A percentile compares a stretch with the other conserved stretches of the same genome.
These are phyloP conservation scores for Protaetia brevitarsis DNA, from an alignment of 1,140 invertebrate genomes.

Conservation along the genomic window DNA sequence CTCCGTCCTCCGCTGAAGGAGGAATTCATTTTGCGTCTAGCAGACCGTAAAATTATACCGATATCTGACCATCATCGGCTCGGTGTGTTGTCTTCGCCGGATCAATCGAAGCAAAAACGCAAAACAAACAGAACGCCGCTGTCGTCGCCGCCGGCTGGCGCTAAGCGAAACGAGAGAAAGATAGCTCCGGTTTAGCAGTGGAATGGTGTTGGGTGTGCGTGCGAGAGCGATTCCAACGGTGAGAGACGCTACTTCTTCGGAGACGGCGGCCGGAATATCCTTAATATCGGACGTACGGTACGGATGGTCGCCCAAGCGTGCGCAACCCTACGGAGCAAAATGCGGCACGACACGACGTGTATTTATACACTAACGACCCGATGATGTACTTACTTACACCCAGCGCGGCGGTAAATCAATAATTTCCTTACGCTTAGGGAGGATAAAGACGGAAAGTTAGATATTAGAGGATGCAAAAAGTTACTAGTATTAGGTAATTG, in stretches of 20 bases:
- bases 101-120: slow-evolving; percentile 9
- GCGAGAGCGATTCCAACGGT: not conserved
- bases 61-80: not conserved
- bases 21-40: not conserved
- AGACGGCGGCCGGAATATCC: not conserved
- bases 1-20: not conserved
- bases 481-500: no score
- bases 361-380: slow-evolving; percentile 1
- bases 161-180: not conserved
- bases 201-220: not conserved
- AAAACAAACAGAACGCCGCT: not conserved
- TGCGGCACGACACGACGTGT: not conserved
- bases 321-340: no score
- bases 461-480: no score
- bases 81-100: not conserved
- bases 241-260: not conserved
- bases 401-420: no score
- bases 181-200: not conserved
- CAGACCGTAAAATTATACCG: not conserved
- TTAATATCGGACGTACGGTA: slow-evolving; percentile 12
- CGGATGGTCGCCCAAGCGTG: slow-evolving; percentile 5
- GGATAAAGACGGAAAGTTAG: no score
- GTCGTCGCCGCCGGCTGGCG: not conserved
- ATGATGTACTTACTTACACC: not conserved
- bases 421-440: no score